Percentiles rank a stretch among this genome's conserved stretches.
These are phyloP conservation scores for Halocynthia aurantium DNA, from an alignment of 23 tunicate species.

Conservation along the genomic window DNA sequence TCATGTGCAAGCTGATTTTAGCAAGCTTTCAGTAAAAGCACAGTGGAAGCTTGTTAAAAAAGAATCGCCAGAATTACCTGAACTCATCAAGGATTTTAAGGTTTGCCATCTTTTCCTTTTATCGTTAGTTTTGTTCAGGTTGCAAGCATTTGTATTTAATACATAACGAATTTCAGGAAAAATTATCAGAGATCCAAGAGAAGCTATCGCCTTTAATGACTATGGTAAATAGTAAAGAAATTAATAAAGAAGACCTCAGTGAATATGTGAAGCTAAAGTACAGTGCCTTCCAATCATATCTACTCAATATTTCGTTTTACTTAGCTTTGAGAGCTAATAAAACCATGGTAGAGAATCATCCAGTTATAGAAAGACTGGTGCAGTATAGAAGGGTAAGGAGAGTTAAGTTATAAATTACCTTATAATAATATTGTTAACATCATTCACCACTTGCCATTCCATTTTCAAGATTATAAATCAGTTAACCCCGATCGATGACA, in stretches of 20 bases:
- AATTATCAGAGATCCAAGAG: constrained; percentile 26
- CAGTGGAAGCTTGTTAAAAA: constrained; percentile 76
- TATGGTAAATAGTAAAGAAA: constrained; percentile 22
- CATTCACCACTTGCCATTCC: not conserved
- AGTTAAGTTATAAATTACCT: not conserved
- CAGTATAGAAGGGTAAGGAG: constrained; percentile 67
- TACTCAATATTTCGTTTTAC: constrained; percentile 76
- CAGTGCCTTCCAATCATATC: constrained; percentile 41
- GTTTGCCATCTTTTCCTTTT: constrained; percentile 2
- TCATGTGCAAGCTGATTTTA: constrained; percentile 44
- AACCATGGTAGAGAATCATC: constrained; percentile 39
- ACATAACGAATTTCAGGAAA: constrained; percentile 25
- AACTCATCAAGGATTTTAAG: constrained; percentile 60
- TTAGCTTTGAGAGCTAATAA: constrained; percentile 48
- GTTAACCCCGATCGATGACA: constrained; percentile 28
- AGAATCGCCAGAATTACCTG: constrained; percentile 70
- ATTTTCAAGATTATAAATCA: constrained; percentile 10
- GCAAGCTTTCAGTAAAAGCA: constrained; percentile 45
- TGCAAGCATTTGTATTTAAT: not conserved
- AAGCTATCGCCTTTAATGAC: constrained; percentile 43
- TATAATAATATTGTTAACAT: not conserved
- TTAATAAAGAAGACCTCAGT: constrained; percentile 36
- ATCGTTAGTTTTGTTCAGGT: not conserved
- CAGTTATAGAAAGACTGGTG: constrained; percentile 59
- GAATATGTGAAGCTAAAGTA: constrained; percentile 40